phyloP scores from a whole-genome alignment of 2,888 invertebrate species.

The Pheosia tremula region DNA sequence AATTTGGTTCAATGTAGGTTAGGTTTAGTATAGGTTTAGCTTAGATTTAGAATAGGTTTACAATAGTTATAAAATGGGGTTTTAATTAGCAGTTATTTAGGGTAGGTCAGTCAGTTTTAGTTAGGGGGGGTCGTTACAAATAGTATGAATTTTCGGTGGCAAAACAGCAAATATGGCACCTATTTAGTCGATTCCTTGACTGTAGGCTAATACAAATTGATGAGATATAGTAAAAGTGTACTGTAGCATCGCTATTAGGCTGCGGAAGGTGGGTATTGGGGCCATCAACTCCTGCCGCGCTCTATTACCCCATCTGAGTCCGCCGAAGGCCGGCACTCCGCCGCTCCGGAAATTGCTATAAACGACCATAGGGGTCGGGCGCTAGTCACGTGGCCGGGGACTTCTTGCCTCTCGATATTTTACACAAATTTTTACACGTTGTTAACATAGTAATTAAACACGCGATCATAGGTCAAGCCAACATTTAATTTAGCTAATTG shows the following conservation, averaged over 20 bases:
- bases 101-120: no score
- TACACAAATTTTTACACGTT: neutral
- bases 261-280: conserved; percentile 58
- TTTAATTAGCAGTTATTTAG: no score
- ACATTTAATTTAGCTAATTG: neutral
- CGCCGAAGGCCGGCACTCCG: conserved; percentile 46
- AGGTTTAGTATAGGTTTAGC: no score
- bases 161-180: neutral
- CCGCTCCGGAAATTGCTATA: conserved; percentile 54
- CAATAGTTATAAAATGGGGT: no score
- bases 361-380: conserved; percentile 41
- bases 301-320: conserved; percentile 71
- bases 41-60: no score
- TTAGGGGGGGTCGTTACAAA: no score
- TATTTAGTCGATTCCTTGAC: neutral
- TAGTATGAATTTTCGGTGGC: neutral
- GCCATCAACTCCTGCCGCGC: conserved; percentile 67
- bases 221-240: conserved; percentile 20
- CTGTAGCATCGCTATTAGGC: conserved; percentile 50
- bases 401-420: neutral
- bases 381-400: conserved; percentile 12
- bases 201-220: conserved; percentile 1
- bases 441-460: no score
- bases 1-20: no score
- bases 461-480: no score